Percentiles rank a stretch among this genome's conserved stretches.
Conservation (phyloP, 2,797 vertebrate species). For the Knipowitschia caucasica region DNA sequence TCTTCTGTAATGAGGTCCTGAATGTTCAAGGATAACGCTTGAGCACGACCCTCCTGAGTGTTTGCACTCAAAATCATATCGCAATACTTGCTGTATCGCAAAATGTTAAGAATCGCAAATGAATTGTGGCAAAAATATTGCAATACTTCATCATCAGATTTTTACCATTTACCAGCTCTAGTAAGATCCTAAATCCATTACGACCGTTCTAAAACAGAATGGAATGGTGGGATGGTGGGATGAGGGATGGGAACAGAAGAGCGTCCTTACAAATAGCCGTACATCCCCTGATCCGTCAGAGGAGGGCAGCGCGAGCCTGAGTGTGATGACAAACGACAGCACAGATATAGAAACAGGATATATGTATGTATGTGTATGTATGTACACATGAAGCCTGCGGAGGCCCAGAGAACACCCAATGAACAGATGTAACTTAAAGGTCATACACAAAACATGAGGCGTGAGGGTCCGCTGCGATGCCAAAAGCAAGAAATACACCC, state of each 20-base stretch:
- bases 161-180: too few species aligned
- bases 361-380: too few species aligned
- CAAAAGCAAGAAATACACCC: conserved; percentile 17
- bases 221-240: conserved; percentile 15
- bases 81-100: too few species aligned
- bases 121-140: too few species aligned
- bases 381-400: not conserved
- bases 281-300: conserved; percentile 73
- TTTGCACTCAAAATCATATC: too few species aligned
- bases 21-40: too few species aligned
- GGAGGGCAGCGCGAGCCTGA: conserved; percentile 62
- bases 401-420: not conserved
- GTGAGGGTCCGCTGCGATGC: conserved; percentile 2
- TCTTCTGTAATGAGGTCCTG: too few species aligned
- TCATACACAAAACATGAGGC: conserved; percentile 14
- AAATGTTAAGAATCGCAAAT: too few species aligned
- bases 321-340: conserved; percentile 55
- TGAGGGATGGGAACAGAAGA: conserved; percentile 31
- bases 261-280: conserved; percentile 74
- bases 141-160: too few species aligned
- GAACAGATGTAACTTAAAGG: not conserved
- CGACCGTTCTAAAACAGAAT: conserved; percentile 10
- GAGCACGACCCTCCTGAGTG: too few species aligned
- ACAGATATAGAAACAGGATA: too few species aligned
- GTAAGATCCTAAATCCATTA: conserved; percentile 1